Base-by-base conservation (phyloP, 2,113 vertebrate genomes). In the Sakesphorus luctuosus region DNA sequence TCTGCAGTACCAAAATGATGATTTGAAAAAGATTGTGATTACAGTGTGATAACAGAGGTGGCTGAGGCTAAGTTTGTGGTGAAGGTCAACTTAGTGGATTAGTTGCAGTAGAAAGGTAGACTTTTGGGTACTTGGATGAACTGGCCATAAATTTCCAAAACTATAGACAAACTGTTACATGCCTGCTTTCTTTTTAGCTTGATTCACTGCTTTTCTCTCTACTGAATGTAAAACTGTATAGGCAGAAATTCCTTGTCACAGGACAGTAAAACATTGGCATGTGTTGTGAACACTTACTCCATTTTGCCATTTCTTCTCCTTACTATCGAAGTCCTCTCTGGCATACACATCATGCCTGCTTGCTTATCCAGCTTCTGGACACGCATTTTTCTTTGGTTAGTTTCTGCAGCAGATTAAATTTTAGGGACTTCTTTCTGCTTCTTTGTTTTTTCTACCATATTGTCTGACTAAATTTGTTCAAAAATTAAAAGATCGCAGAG, bases 1-100 rank as follows among this genome's bases (percentile, higher is more conserved):
- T 93, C 78, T 93, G 58, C 81, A 91, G 86, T 84, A 91, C 84
- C 75, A 59, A 96, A 94, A 96, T 44, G 81, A 91, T 95, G 90
- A 96, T 97, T 96, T 96, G 92, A 94, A 94, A 97, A 93, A 93
- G 88, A 86, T 73, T 86, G 69, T 94, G 92, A 95, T 96, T 97
- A 97, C 55, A 36, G n/a, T 82, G 40, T 93, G 84, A 78, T 91
- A 78, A 67, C 79, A 89, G 87, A 91, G 83, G 66, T 89, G 84
- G 78, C 79, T 66, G 69, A 90, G 73, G 82, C 76, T 84, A 43
- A 78, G 50, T 89, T 90, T 94, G 47, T 94, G 56, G 59, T 97
- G 92, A 97, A 97, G 95, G 94, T 97, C 96, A 93, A 28, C 44
- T 79, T 83, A 59, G 73, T 47, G 55, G 24, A 5, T 8, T 72